Evolutionary conservation across 1,140 invertebrate genomes (phyloP), one percentile per base, ranked within the genome.

Genomic region (Antheraea pernyi): DNA sequence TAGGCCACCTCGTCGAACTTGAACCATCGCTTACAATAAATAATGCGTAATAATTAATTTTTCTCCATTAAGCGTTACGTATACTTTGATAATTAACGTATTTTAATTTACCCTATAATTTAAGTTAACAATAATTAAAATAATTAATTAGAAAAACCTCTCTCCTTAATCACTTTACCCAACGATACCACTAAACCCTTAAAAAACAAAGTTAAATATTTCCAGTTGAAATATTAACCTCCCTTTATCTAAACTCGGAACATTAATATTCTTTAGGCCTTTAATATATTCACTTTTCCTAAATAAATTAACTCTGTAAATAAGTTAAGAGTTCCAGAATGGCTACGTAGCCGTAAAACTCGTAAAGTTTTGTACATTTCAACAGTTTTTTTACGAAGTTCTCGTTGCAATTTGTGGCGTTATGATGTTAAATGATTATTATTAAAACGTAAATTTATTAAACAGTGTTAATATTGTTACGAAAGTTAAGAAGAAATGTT

Each of bases 261-360:
- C 77, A 83, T 86, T 83, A 84, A 84, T 81, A 85, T 83, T 82
- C 73, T 81, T 77, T 77, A 75, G 76, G 69, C 76, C 78, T 81
- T 77, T 82, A 83, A 86, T 86, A 84, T 80, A 83, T 83, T 80
- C 81, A 78, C 74, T 82, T 75, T 42, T 77, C 72, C 73, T 74
- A 78, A 84, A 84, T 84, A 86, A 84, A 86, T 86, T 82, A 84
- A 82, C 75, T 77, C 71, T 22, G 73, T 83, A 84, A 86, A 86
- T 84, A 82, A 80, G 61, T 69, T 63, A 58, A 74, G 64, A 74
- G 63, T 74, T 71, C 64, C 39, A 19, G 58, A 74, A 74, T 68
- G 63, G 46, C 70, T 63, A 74, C 69, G 69, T 69, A 68, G 42
- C 67, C 63, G 59, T 58, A 60, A 62, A 67, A 59, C 62, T 69